A percentile compares a stretch with the other conserved stretches of the same genome.
phyloP scores from a whole-genome alignment of 2,888 invertebrate genomes.

The Coleophora deauratella region DNA sequence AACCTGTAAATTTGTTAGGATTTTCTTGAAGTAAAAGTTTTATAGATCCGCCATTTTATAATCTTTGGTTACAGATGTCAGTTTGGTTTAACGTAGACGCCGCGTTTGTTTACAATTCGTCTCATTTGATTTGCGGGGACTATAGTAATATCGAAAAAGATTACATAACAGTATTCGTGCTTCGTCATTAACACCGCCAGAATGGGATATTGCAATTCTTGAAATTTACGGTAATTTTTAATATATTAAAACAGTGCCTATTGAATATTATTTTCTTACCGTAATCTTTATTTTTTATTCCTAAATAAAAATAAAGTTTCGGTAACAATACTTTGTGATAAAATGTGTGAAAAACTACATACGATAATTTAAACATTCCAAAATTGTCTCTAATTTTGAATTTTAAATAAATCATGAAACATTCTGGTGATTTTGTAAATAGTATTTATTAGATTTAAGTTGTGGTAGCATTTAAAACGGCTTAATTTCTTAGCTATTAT shows the following conservation, averaged over 20 bases:
- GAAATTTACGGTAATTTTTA: constrained; percentile 13
- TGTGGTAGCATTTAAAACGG: constrained; percentile 61
- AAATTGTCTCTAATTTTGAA: not conserved
- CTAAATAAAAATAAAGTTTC: not conserved
- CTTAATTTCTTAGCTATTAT: constrained; percentile 63
- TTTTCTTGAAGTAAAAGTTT: too few relatives aligned
- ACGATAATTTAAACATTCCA: not conserved
- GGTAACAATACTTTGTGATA: constrained; percentile 4
- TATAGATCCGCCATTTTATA: too few relatives aligned
- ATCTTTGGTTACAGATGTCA: too few relatives aligned
- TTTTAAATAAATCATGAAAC: constrained; percentile 19
- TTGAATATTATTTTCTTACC: not conserved
- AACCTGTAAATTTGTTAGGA: too few relatives aligned
- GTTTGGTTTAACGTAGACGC: too few relatives aligned
- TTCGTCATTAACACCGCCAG: constrained; percentile 62
- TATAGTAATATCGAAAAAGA: constrained; percentile 25
- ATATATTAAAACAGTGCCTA: not conserved
- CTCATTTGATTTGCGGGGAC: too few relatives aligned
- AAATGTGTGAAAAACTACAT: constrained; percentile 1
- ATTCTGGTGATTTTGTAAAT: constrained; percentile 72
- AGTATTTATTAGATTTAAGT: constrained; percentile 70
- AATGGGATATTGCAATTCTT: constrained; percentile 58
- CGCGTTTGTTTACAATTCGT: too few relatives aligned
- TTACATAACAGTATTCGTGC: constrained; percentile 68
- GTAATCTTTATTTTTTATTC: not conserved